Evolutionary conservation across 1,140 invertebrate species (phyloP), one percentile per base, ranked within the genome.

Genomic region (Procambarus clarkii): DNA sequence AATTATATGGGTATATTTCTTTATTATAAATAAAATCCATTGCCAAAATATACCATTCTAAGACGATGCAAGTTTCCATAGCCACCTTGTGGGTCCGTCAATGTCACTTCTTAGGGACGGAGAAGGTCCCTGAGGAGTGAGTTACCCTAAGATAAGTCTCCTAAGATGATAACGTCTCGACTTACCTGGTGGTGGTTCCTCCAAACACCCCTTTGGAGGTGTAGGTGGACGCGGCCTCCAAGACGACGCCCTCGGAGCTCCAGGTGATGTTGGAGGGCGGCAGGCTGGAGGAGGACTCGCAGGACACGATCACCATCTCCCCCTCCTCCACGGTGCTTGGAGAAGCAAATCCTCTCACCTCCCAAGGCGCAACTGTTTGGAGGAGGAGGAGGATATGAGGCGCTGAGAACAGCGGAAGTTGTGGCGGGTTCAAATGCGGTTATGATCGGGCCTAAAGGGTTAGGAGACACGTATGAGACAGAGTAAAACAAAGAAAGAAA

Each of bases 261-360:
- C 89, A 91, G 81, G 89, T 78, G 64, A 91, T 76, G 89, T 91
- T 91, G 18, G 89, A 85, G 3, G 89, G 13, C 0, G 89, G 89
- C 8, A 80, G 76, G 24, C 89, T 91, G 69, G 83, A 76, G 81
- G 89, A 60, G 8, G 69, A 34, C 58, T 50, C 64, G 44, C 89
- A 91, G 45, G 45, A 11, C 15, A 91, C 45, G 4, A 46, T 64
- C 45, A 91, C 69, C 44, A 76, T 44, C 15, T 77, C 69, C 34
- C 89, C 89, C 15, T 44, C 89, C n/a, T 82, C 60, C 81, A 86
- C 89, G 0, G 71, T 54, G 46, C 45, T 34, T 21, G 85, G 85
- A 3, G 48, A 18, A 50, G 21, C 74, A 24, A 24, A 54, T 13
- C 45, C 74, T 45, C 46, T 60, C 46, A 87, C 85, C 50, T 87